Percentiles rank a stretch among this genome's conserved stretches.
phyloP scores from a whole-genome alignment of 1,140 invertebrate genomes.

The Euglossa dilemma region DNA sequence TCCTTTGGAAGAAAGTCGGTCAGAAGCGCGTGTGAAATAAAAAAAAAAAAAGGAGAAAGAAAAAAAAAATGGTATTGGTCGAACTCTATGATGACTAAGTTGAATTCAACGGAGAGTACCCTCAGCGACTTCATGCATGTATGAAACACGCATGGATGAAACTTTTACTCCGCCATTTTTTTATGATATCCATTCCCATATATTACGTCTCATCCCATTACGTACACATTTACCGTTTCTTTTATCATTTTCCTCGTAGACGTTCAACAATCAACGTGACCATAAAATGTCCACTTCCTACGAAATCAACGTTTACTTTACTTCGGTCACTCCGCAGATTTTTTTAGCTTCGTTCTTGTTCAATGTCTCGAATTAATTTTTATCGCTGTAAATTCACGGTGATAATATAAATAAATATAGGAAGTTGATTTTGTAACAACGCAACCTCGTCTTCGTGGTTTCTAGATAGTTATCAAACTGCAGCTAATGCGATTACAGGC shows the following conservation, averaged over 20 bases:
- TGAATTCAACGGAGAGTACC: not conserved
- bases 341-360: no score
- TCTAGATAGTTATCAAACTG: not conserved
- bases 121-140: not conserved
- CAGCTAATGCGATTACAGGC: constrained; percentile 3
- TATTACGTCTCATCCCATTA: no score
- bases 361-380: not conserved
- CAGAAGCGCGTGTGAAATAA: not conserved
- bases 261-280: not conserved
- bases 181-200: not conserved
- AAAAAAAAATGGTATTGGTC: not conserved
- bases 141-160: not conserved
- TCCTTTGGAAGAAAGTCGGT: constrained; percentile 18
- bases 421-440: not conserved
- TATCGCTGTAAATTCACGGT: not conserved
- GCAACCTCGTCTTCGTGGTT: not conserved
- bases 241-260: not conserved
- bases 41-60: not conserved
- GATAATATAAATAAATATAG: not conserved
- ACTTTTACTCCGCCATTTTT: not conserved
- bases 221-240: not conserved
- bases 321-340: not conserved
- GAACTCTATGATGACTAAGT: not conserved
- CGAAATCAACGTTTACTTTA: not conserved
- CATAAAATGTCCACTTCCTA: not conserved